These are phyloP conservation scores for Sialis fuliginosa DNA, from an alignment of 2,888 invertebrate species.

Conservation along the genomic window DNA sequence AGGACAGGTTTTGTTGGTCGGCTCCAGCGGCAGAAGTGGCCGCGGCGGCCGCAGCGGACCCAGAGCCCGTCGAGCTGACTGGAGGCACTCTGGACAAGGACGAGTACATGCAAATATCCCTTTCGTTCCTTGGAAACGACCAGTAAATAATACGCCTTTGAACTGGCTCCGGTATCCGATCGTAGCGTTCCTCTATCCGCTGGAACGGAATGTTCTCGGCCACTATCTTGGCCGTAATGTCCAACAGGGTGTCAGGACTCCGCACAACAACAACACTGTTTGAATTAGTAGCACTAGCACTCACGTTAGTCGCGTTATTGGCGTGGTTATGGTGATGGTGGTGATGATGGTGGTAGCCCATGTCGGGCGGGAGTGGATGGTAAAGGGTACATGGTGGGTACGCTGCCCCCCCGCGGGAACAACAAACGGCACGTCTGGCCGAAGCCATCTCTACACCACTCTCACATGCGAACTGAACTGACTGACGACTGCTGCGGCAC, in stretches of 20 bases:
- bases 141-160: constrained; percentile 75
- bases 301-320: constrained; percentile 7
- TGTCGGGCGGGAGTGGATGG: constrained; percentile 2
- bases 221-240: constrained; percentile 68
- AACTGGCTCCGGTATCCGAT: constrained; percentile 76
- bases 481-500: background rate
- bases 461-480: constrained; percentile 3
- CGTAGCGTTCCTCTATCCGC: constrained; percentile 70
- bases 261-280: constrained; percentile 21
- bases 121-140: constrained; percentile 76
- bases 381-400: constrained; percentile 2
- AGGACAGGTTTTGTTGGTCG: constrained; percentile 67
- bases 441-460: constrained; percentile 1
- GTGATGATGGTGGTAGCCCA: background rate
- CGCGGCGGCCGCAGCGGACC: constrained; percentile 14
- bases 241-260: constrained; percentile 56
- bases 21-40: constrained; percentile 20
- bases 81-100: constrained; percentile 44
- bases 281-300: constrained; percentile 2
- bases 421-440: constrained; percentile 27
- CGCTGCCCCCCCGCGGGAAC: constrained; percentile 22
- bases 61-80: constrained; percentile 16
- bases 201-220: constrained; percentile 75
- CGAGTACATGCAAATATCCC: constrained; percentile 81
- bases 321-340: constrained; percentile 2